phyloP scores from a whole-genome alignment of 2,113 vertebrate genomes.

The Corythornis madagascariensis region DNA sequence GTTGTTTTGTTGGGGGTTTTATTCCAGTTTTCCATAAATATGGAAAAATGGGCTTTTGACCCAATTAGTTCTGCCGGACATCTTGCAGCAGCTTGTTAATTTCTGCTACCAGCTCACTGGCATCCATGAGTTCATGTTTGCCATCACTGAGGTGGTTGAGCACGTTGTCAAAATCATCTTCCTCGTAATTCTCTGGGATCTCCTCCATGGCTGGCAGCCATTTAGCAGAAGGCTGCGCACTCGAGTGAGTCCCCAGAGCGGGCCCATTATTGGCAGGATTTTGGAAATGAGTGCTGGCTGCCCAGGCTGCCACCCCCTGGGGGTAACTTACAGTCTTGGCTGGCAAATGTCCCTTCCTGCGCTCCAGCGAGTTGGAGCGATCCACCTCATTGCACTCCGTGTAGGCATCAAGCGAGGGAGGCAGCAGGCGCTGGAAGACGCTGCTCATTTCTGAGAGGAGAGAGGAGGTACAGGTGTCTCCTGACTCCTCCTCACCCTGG shows the following conservation, averaged over 20 bases:
- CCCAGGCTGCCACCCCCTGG: conserved; percentile 93
- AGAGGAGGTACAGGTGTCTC: conserved; percentile 82
- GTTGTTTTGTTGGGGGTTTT: neutral
- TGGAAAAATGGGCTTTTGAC: conserved; percentile 65
- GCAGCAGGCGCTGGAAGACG: conserved; percentile 92
- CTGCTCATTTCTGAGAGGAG: conserved; percentile 96
- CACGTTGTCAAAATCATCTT: conserved; percentile 96
- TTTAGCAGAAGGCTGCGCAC: conserved; percentile 87
- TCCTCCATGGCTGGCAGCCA: conserved; percentile 99
- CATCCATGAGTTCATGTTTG: conserved; percentile 95
- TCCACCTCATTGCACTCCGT: conserved; percentile 81
- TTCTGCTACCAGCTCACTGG: conserved; percentile 96
- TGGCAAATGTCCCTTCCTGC: conserved; percentile 85
- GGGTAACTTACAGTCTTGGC: conserved; percentile 88
- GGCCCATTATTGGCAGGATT: conserved; percentile 84
- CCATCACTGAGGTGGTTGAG: conserved; percentile 93
- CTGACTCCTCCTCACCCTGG: conserved; percentile 59
- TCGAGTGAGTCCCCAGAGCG: conserved; percentile 80
- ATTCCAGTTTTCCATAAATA: conserved; percentile 69
- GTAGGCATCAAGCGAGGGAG: conserved; percentile 87
- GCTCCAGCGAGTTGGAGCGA: conserved; percentile 84
- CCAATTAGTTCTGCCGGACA: conserved; percentile 90
- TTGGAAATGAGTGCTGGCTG: conserved; percentile 95
- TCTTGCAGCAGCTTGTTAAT: conserved; percentile 98
- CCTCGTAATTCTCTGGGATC: conserved; percentile 97